phyloP scores from a whole-genome alignment of 2,113 vertebrate genomes.

The Pangasianodon hypophthalmus region DNA sequence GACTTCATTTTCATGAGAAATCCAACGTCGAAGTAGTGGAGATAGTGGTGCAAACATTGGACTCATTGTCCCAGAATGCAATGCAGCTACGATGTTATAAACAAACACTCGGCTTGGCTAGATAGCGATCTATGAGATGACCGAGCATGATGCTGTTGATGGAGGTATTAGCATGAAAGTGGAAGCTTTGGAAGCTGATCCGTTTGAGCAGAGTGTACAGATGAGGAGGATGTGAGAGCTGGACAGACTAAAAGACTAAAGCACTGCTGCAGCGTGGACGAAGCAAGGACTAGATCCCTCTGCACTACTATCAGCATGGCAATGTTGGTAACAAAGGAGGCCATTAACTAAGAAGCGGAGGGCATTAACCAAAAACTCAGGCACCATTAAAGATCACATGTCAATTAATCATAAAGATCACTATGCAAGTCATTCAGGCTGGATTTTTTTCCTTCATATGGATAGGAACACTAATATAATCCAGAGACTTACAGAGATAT shows the following conservation, averaged over 20 bases:
- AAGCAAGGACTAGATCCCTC: not conserved
- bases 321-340: not conserved
- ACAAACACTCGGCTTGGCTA: not conserved
- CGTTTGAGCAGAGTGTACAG: not conserved
- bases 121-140: not conserved
- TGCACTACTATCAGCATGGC: too few relatives aligned
- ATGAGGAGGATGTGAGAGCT: not conserved
- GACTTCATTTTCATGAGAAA: not conserved
- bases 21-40: not conserved
- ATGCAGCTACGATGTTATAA: not conserved
- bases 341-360: not conserved
- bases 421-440: not conserved
- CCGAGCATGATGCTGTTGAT: not conserved
- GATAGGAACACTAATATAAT: not conserved
- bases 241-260: not conserved
- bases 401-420: too few relatives aligned
- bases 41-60: not conserved
- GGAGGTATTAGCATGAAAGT: not conserved
- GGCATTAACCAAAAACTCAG: not conserved
- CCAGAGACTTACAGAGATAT: not conserved
- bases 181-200: not conserved
- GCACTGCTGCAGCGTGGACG: not conserved
- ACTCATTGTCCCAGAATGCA: not conserved
- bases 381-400: too few relatives aligned
- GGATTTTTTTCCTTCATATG: not conserved